A percentile compares a stretch with the other conserved stretches of the same genome.
These are phyloP conservation scores for Carapus acus DNA, from an alignment of 2,797 vertebrate species.

Conservation along the genomic window DNA sequence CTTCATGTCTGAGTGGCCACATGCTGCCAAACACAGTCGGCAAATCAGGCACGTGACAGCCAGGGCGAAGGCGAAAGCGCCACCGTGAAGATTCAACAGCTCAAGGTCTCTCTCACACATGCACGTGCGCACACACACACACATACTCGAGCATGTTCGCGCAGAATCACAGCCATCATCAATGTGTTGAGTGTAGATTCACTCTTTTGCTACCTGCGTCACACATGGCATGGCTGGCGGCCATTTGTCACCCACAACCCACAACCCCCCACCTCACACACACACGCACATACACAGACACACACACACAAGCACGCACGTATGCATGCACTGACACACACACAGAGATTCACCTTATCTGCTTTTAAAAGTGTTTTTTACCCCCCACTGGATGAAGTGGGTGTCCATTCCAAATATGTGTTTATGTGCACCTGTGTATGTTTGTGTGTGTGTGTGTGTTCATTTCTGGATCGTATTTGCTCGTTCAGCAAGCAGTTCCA, in stretches of 20 bases:
- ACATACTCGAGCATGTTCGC: slow-evolving; percentile 1
- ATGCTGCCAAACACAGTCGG: slow-evolving; percentile 12
- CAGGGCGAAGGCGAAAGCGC: slow-evolving; percentile 10
- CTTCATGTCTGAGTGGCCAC: slow-evolving; percentile 38
- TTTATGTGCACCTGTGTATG: too few relatives aligned
- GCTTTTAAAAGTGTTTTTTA: too few relatives aligned
- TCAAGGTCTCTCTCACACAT: slow-evolving; percentile 1
- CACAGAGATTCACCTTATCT: too few relatives aligned
- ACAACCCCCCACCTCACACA: too few relatives aligned
- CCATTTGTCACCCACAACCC: slow-evolving; percentile 51
- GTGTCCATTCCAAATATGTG: too few relatives aligned
- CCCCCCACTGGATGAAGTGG: too few relatives aligned
- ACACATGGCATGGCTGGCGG: slow-evolving; percentile 39
- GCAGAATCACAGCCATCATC: slow-evolving; percentile 6
- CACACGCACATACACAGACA: too few relatives aligned
- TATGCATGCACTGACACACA: too few relatives aligned
- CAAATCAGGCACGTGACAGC: slow-evolving; percentile 17
- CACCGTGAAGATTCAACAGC: slow-evolving; percentile 6
- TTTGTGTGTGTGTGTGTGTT: too few relatives aligned
- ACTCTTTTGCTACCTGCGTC: slow-evolving; percentile 38
- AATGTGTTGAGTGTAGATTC: slow-evolving; percentile 24
- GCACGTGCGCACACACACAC: slow-evolving; percentile 4
- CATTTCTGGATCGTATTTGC: too few relatives aligned
- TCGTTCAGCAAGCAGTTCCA: too few relatives aligned
- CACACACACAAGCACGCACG: too few relatives aligned